Percentiles rank a stretch among this genome's conserved stretches.
These are phyloP conservation scores for Phorcus lineatus DNA, from an alignment of 2,888 invertebrate species.

Conservation along the genomic window DNA sequence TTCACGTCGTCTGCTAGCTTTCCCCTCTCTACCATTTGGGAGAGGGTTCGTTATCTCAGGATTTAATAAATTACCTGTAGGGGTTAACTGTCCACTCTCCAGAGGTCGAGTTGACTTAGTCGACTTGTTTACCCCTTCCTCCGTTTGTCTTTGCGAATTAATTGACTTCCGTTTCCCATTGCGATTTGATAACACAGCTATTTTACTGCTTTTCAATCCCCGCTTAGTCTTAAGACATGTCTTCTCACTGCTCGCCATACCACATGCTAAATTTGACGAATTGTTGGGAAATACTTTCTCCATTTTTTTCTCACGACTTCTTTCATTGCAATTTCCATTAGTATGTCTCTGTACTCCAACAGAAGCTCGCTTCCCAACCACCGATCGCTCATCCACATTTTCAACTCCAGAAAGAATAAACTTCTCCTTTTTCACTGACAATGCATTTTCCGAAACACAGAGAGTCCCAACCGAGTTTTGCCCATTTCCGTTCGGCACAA, in stretches of 20 bases:
- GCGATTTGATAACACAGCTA: background rate
- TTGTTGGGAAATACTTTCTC: constrained; percentile 16
- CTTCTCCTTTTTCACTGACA: background rate
- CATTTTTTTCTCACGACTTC: constrained; percentile 11
- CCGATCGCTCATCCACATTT: background rate
- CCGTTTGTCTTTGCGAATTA: background rate
- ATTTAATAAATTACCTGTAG: constrained; percentile 1
- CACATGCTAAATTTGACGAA: background rate
- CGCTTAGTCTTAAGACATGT: constrained; percentile 3
- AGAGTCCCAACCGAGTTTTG: background rate
- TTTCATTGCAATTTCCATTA: background rate
- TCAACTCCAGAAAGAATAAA: background rate
- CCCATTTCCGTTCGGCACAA: background rate
- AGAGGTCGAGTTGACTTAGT: background rate
- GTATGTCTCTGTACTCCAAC: background rate
- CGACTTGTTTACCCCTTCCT: background rate
- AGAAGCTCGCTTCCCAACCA: background rate
- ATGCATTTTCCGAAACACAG: background rate
- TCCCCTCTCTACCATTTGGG: constrained; percentile 7
- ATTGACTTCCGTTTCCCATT: constrained; percentile 11
- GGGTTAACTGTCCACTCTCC: background rate
- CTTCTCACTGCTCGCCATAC: background rate
- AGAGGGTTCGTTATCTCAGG: background rate
- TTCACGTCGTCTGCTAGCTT: constrained; percentile 22
- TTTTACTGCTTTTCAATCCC: constrained; percentile 8